A percentile compares a stretch with the other conserved stretches of the same genome.
Conservation (phyloP, 2,888 invertebrate genomes). For the Crioceris asparagi region DNA sequence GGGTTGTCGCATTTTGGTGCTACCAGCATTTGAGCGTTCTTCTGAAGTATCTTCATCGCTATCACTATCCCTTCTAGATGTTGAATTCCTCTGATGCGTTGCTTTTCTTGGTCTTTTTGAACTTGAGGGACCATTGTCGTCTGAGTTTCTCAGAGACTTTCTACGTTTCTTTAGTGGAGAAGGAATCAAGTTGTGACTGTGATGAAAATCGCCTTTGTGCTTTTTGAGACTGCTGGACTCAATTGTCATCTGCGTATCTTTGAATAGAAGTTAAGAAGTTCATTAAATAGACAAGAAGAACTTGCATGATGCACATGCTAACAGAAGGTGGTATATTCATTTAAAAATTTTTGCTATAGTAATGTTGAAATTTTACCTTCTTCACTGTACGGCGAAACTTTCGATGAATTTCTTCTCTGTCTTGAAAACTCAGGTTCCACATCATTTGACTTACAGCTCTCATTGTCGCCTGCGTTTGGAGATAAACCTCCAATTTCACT, state of each 20-base stretch:
- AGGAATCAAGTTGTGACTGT: too few species aligned
- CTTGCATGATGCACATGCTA: too few species aligned
- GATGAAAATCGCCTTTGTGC: slow-evolving; percentile 23
- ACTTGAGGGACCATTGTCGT: slow-evolving; percentile 27
- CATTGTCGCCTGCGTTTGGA: slow-evolving; percentile 37
- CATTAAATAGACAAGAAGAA: slow-evolving; percentile 2
- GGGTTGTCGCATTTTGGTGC: slow-evolving; percentile 32
- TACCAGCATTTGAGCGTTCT: slow-evolving; percentile 42
- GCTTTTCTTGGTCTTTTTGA: slow-evolving; percentile 31
- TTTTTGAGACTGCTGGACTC: slow-evolving; percentile 27
- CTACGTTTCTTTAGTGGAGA: slow-evolving; percentile 33
- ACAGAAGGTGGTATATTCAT: not conserved
- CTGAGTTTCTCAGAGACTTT: slow-evolving; percentile 36
- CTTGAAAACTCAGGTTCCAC: slow-evolving; percentile 28
- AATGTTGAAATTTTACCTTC: slow-evolving; percentile 30
- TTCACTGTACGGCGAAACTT: slow-evolving; percentile 38
- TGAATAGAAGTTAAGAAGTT: slow-evolving; percentile 10
- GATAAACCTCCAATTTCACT: slow-evolving; percentile 39
- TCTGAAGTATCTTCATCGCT: slow-evolving; percentile 44
- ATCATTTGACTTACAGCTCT: slow-evolving; percentile 39
- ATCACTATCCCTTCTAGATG: slow-evolving; percentile 46
- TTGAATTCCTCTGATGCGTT: too few species aligned
- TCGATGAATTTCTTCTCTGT: slow-evolving; percentile 29
- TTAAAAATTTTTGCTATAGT: not conserved
- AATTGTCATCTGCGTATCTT: slow-evolving; percentile 34